These are phyloP conservation scores for Ochotona curzoniae DNA, from an alignment of 2,113 vertebrate genomes.

Conservation along the genomic window DNA sequence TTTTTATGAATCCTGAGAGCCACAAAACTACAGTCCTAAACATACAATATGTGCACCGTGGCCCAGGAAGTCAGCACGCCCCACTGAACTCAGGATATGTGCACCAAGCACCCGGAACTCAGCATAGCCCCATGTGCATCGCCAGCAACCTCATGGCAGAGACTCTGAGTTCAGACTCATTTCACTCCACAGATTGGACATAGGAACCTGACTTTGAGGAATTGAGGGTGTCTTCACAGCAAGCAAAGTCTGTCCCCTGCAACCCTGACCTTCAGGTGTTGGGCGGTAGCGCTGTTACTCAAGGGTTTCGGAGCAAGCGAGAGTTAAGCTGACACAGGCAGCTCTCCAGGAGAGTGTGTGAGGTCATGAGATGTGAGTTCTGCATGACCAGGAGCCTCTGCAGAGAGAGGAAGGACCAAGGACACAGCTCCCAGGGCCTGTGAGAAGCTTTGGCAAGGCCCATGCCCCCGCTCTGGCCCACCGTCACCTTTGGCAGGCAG, in stretches of 20 bases:
- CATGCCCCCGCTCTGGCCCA: not conserved
- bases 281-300: not conserved
- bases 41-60: too few species aligned
- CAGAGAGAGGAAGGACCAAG: not conserved
- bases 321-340: not conserved
- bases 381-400: not conserved
- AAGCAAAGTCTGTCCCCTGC: too few species aligned
- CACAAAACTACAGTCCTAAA: too few species aligned
- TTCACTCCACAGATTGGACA: rapidly evolving
- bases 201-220: not conserved
- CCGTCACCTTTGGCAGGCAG: not conserved
- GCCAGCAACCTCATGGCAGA: not conserved
- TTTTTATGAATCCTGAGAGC: not conserved
- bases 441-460: not conserved
- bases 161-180: not conserved
- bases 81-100: too few species aligned
- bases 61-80: not conserved
- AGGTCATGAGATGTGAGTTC: not conserved
- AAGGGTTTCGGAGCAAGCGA: not conserved
- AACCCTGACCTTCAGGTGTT: too few species aligned
- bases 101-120: not conserved
- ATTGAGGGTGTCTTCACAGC: not conserved
- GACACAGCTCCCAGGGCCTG: too few species aligned
- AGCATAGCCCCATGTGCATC: not conserved
- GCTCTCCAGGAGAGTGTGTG: not conserved